phyloP scores from a whole-genome alignment of 2,113 vertebrate species.

The Neogale vison region DNA sequence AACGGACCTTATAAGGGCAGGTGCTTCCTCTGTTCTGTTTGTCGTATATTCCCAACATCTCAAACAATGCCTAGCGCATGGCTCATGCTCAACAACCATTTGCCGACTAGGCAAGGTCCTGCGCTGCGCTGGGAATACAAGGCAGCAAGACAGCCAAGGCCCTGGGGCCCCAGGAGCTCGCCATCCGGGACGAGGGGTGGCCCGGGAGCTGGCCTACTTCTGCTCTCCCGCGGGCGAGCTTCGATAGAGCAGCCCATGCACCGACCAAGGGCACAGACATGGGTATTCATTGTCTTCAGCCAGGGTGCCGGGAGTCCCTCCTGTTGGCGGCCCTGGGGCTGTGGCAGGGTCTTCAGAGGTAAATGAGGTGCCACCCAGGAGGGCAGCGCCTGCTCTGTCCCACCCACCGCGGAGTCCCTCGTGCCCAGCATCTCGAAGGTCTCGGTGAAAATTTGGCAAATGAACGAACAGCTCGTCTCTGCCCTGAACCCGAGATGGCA shows the following conservation, averaged over 20 bases:
- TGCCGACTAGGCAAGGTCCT: neutral
- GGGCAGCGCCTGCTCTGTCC: neutral
- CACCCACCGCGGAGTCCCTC: accelerated
- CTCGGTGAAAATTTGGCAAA: neutral
- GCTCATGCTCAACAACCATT: neutral
- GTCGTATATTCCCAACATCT: neutral
- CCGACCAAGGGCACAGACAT: too few relatives aligned
- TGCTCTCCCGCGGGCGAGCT: accelerated
- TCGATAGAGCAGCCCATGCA: accelerated
- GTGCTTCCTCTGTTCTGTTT: neutral
- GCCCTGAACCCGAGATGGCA: neutral
- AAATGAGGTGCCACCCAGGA: neutral
- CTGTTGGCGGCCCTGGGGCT: accelerated
- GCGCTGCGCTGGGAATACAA: neutral
- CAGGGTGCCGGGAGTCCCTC: too few relatives aligned
- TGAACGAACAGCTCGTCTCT: neutral
- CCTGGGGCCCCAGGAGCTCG: accelerated
- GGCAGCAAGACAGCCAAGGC: accelerated
- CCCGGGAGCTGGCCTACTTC: accelerated
- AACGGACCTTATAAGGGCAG: neutral
- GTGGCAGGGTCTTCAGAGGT: neutral
- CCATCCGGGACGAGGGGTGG: accelerated
- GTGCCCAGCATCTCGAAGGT: accelerated
- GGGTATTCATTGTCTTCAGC: neutral
- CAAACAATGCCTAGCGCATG: neutral